Percentiles rank a stretch among this genome's conserved stretches.
Evolutionary conservation across 2,888 invertebrate species (phyloP).

Genomic region (Patella pellucida): DNA sequence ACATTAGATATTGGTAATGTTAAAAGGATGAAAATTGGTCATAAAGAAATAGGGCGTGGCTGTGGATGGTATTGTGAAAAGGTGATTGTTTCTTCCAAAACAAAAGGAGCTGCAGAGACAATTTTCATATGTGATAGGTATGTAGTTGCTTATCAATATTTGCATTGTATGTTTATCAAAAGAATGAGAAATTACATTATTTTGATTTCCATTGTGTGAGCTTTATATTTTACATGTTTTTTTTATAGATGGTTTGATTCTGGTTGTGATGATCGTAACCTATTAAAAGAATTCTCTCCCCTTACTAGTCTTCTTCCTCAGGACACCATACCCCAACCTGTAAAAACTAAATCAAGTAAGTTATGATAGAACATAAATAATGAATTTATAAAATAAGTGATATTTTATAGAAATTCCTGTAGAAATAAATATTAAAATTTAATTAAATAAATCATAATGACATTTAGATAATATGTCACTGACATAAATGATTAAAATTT

Average conservation of each 20-base stretch:
- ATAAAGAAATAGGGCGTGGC: conserved; percentile 53
- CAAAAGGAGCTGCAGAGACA: conserved; percentile 43
- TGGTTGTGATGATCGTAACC: conserved; percentile 60
- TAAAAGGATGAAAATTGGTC: conserved; percentile 55
- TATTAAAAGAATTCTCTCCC: conserved; percentile 49
- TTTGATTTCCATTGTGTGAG: too few species aligned
- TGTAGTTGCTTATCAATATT: background rate
- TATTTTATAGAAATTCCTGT: background rate
- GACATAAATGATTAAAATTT: too few species aligned
- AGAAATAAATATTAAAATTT: too few species aligned
- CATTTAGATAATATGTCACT: too few species aligned
- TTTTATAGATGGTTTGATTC: conserved; percentile 62
- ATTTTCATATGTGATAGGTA: conserved; percentile 60
- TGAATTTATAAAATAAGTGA: background rate
- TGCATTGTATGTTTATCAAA: background rate
- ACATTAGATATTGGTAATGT: conserved; percentile 54
- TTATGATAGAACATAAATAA: background rate
- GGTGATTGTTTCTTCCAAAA: conserved; percentile 44
- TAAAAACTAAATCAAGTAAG: conserved; percentile 39
- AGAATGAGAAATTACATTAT: too few species aligned
- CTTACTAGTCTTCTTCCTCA: conserved; percentile 40
- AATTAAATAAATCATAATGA: too few species aligned
- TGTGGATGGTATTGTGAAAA: conserved; percentile 60
- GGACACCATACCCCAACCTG: conserved; percentile 29
- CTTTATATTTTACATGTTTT: too few species aligned